Base-by-base conservation (phyloP, 2,888 invertebrate species). In the Archips xylosteana region DNA sequence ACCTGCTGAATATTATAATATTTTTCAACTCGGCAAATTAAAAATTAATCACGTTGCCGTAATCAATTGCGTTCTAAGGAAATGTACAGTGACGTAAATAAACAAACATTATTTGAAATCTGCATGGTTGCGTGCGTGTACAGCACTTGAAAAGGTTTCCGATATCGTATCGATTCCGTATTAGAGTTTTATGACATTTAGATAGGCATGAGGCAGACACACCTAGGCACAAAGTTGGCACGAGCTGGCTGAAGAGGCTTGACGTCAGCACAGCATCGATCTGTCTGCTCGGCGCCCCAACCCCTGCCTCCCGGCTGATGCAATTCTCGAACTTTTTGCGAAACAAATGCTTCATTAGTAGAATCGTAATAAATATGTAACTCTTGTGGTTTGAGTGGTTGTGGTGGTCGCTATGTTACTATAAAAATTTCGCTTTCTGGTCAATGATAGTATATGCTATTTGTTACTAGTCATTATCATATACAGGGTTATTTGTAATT, bases 241-340 rank as follows among this genome's bases (percentile, higher is more conserved):
- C 78, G 39, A 79, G 86, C 81, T 81, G 81, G 83, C 63, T 92
- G 92, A 57, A 57, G 57, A 92, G 91, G 94, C 76, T 67, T 92
- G 92, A 93, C 92, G 94, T 92, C 90, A 91, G 77, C 71, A 76
- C 78, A 79, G 77, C 84, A 94, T 94, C 87, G 94, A 94, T 92
- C 90, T 82, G 92, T 91, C 92, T 92, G 87, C 79, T 79, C 77
- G 39, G 47, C 78, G 71, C 76, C 84, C 83, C 84, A 74, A 75
- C 77, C 79, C 81, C 80, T 80, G 76, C 79, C 76, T 76, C 76
- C 82, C 65, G 88, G 89, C 91, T 93, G 89, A 92, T 94, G 94
- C 92, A 94, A 94, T 83, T 82, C 74, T 63, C 70, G 65, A 72
- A 71, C 70, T 32, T 72, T 72, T 83, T 83, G 81, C 77, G 78